A percentile compares a stretch with the other conserved stretches of the same genome.
Evolutionary conservation across 2,113 vertebrate genomes (phyloP).

Genomic region (Carollia perspicillata): DNA sequence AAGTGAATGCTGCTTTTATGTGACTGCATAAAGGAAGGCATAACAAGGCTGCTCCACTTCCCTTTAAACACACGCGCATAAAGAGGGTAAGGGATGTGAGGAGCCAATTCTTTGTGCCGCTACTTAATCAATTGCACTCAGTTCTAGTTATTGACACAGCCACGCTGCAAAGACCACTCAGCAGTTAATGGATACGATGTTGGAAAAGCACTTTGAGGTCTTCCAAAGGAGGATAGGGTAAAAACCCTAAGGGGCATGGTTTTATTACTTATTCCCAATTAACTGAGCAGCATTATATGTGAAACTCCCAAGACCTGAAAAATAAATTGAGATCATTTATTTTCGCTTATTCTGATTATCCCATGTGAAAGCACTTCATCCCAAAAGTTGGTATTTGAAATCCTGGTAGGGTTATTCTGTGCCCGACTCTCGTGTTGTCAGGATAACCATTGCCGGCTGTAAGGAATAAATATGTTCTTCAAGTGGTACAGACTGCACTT

Average conservation of each 20-base stretch:
- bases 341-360: constrained; percentile 33
- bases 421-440: constrained; percentile 36
- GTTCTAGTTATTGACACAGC: constrained; percentile 64
- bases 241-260: background rate
- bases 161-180: constrained; percentile 52
- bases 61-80: constrained; percentile 52
- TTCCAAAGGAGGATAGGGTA: constrained; percentile 3
- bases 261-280: background rate
- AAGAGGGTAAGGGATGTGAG: constrained; percentile 62
- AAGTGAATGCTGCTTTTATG: constrained; percentile 75
- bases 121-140: constrained; percentile 64
- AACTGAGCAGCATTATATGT: background rate
- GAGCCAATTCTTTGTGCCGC: constrained; percentile 60
- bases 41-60: constrained; percentile 55
- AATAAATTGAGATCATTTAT: constrained; percentile 7
- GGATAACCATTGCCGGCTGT: constrained; percentile 50
- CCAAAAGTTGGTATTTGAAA: background rate
- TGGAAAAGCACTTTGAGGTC: constrained; percentile 51
- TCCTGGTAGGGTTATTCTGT: background rate
- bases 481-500: constrained; percentile 55
- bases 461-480: constrained; percentile 55
- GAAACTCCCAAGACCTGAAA: background rate
- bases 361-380: background rate
- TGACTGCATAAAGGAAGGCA: constrained; percentile 51
- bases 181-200: constrained; percentile 47